phyloP scores from a whole-genome alignment of 2,113 vertebrate species.

The Notothenia rossii region DNA sequence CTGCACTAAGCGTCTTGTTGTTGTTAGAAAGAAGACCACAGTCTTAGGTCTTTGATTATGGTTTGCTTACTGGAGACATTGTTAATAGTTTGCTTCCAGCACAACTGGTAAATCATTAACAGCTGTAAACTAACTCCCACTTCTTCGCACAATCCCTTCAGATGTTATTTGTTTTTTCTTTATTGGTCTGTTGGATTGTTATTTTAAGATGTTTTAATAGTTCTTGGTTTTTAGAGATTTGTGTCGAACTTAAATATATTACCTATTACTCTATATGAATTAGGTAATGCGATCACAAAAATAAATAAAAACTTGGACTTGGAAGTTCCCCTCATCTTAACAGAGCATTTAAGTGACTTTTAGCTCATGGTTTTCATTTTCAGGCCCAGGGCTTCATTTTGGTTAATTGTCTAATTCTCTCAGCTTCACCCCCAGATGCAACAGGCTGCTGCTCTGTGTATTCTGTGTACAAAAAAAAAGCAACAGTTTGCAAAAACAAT shows the following conservation, averaged over 20 bases:
- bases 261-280: no score
- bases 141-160: neutral
- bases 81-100: slow-evolving; percentile 42
- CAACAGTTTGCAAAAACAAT: neutral
- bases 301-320: neutral
- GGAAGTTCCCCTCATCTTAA: neutral
- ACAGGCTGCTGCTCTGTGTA: no score
- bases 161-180: neutral
- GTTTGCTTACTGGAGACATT: neutral
- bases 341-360: neutral
- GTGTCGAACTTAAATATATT: no score
- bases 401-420: no score
- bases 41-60: slow-evolving; percentile 19
- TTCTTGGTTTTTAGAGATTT: no score
- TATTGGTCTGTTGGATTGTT: no score
- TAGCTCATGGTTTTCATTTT: neutral
- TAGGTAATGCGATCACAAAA: no score
- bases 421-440: no score
- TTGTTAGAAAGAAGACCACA: slow-evolving; percentile 12
- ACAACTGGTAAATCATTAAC: slow-evolving; percentile 38
- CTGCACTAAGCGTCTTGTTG: neutral
- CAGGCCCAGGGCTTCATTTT: no score
- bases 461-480: neutral
- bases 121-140: neutral
- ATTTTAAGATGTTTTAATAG: no score